These are phyloP conservation scores for Rostratula benghalensis DNA, from an alignment of 2,113 vertebrate genomes.

Conservation along the genomic window DNA sequence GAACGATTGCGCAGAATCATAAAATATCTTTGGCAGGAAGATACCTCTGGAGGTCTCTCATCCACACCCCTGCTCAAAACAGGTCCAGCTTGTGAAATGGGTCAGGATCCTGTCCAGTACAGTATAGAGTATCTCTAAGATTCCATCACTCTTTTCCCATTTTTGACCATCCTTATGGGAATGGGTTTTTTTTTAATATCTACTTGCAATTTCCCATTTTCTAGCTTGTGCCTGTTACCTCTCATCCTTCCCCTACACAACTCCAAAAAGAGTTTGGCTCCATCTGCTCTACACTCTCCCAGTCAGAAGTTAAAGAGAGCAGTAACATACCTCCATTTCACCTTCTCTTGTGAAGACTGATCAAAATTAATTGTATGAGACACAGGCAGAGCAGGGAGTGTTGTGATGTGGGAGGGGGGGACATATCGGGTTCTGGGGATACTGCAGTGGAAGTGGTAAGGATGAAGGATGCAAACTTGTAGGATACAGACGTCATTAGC, in stretches of 20 bases:
- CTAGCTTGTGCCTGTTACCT: not conserved
- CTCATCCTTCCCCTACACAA: not conserved
- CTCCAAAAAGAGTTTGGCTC: not conserved
- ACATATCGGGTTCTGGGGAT: no score
- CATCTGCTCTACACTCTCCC: not conserved
- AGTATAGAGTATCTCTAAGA: not conserved
- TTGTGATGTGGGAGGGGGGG: not conserved
- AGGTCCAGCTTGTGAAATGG: not conserved
- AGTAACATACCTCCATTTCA: not conserved
- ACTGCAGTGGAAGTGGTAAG: not conserved
- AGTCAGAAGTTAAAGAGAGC: not conserved
- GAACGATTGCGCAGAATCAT: not conserved
- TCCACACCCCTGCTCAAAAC: not conserved
- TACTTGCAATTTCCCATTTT: not conserved
- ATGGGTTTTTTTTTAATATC: not conserved
- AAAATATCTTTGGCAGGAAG: not conserved
- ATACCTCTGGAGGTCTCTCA: not conserved
- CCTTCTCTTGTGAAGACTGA: not conserved
- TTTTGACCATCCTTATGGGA: not conserved
- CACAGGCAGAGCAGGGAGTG: rapidly evolving
- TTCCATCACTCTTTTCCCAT: not conserved
- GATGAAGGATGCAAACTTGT: not conserved
- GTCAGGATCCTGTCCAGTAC: not conserved
- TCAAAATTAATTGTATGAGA: not conserved
- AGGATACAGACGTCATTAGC: not conserved